Conservation (phyloP, 2,797 vertebrate species). For the Falco novaeseelandiae region DNA sequence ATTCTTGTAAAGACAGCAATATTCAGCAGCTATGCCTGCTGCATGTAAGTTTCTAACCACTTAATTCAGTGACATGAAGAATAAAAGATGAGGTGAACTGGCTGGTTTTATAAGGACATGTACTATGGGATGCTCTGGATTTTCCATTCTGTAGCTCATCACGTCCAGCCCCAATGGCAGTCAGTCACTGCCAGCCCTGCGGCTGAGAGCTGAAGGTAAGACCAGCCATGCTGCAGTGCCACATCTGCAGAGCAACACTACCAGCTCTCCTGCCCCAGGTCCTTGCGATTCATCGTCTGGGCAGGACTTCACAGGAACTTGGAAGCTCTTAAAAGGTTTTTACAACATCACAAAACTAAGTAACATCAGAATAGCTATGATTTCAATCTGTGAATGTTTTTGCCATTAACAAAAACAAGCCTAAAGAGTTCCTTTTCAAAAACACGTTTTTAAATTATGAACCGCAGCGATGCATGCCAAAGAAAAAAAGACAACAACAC, state of each 20-base stretch:
- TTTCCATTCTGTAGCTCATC: not conserved
- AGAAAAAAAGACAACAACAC: not conserved
- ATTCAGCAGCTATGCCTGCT: not conserved
- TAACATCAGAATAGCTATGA: not conserved
- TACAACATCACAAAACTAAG: not conserved
- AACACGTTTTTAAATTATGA: not conserved
- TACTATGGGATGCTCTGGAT: not conserved
- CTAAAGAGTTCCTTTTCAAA: not conserved
- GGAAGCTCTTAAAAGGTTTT: not conserved
- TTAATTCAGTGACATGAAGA: not conserved
- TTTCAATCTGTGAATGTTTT: not conserved
- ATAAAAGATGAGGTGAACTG: not conserved
- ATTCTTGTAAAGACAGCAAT: constrained; percentile 9
- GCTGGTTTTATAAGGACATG: not conserved
- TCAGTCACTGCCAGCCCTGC: not conserved
- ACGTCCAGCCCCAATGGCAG: not conserved
- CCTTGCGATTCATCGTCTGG: not conserved
- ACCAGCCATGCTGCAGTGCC: not conserved
- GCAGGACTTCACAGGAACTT: not conserved
- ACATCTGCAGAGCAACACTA: rapidly evolving
- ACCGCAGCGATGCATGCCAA: not conserved
- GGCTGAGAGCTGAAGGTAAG: not conserved
- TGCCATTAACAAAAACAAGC: not conserved
- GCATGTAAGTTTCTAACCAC: not conserved
- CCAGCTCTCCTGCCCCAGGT: not conserved